phyloP scores from a whole-genome alignment of 2,113 vertebrate species.

The Rhineura floridana region DNA sequence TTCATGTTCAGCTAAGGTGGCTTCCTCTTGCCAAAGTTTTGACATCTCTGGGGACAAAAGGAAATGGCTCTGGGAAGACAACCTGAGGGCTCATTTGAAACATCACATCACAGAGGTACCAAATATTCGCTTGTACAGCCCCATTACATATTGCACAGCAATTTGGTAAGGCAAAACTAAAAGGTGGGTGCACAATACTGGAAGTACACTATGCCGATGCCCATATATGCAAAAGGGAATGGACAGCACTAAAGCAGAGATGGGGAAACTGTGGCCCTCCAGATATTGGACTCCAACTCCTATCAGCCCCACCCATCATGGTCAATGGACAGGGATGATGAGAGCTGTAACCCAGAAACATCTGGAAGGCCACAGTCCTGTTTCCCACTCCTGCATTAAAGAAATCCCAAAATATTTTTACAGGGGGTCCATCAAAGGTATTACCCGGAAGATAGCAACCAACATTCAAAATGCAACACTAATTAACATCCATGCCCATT shows the following conservation, averaged over 20 bases:
- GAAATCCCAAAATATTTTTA: neutral
- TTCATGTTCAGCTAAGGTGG: neutral
- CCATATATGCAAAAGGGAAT: neutral
- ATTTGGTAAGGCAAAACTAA: neutral
- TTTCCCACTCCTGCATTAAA: neutral
- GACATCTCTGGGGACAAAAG: neutral
- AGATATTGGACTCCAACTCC: neutral
- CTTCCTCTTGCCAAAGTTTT: neutral
- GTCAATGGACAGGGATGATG: neutral
- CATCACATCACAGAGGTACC: neutral
- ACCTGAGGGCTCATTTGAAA: fast-evolving
- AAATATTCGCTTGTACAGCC: neutral
- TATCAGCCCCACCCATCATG: neutral
- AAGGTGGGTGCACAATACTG: neutral
- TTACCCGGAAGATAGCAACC: neutral
- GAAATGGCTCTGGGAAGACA: neutral
- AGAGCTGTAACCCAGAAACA: neutral
- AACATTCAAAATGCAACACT: neutral
- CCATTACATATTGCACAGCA: neutral
- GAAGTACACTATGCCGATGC: neutral
- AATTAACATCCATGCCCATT: neutral
- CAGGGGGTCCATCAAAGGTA: no score
- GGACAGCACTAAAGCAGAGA: no score
- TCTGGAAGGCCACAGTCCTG: no score
- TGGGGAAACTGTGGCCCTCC: neutral